These are phyloP conservation scores for Euura saliciscinereae DNA, from an alignment of 1,140 invertebrate species.

Conservation along the genomic window DNA sequence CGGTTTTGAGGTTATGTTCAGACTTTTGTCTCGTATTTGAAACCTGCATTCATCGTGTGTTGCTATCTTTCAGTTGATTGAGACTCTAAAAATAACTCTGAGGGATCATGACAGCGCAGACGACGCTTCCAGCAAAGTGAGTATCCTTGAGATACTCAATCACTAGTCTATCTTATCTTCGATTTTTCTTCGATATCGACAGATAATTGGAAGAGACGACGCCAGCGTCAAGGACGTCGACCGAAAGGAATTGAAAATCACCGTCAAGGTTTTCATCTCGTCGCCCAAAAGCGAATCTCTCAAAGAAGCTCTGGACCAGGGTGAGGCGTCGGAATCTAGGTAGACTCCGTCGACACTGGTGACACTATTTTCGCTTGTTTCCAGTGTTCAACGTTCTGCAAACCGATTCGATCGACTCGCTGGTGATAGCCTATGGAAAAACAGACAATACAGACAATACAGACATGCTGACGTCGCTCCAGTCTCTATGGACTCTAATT, in stretches of 20 bases:
- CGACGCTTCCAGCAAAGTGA: conserved; percentile 35
- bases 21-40: too few species aligned
- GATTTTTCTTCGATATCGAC: conserved; percentile 46
- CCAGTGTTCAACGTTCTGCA: conserved; percentile 70
- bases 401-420: conserved; percentile 72
- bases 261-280: conserved; percentile 65
- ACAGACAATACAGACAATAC: conserved; percentile 42
- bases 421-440: conserved; percentile 74
- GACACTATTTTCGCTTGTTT: conserved; percentile 37
- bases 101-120: conserved; percentile 58
- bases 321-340: conserved; percentile 36
- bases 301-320: conserved; percentile 58
- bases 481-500: conserved; percentile 75
- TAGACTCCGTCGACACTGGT: conserved; percentile 10
- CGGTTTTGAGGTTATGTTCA: conserved; percentile 20
- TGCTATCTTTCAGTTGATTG: conserved; percentile 66
- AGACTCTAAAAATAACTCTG: conserved; percentile 72
- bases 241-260: conserved; percentile 65
- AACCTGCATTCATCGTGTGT: too few species aligned
- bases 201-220: conserved; percentile 42
- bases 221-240: conserved; percentile 46
- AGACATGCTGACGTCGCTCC: conserved; percentile 66
- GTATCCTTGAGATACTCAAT: conserved; percentile 24
- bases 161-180: conserved; percentile 44
- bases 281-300: conserved; percentile 51